Percentiles rank a stretch among this genome's conserved stretches.
Conservation (phyloP, 2,888 invertebrate species). For the Lasioglossum leucozonium region DNA sequence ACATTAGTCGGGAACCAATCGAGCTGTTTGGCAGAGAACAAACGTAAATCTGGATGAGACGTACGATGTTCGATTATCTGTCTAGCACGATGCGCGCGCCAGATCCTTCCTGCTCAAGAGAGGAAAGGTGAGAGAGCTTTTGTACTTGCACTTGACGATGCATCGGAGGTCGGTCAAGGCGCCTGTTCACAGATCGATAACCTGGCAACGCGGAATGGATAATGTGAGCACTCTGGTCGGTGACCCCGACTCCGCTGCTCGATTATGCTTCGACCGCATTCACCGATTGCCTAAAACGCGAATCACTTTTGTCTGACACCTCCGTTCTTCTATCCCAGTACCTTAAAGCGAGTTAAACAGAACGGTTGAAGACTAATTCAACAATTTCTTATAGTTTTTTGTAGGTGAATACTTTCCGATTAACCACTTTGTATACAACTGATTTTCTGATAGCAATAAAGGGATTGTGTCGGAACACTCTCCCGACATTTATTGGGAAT, state of each 20-base stretch:
- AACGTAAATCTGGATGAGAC: neutral
- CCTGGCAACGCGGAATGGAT: conserved; percentile 81
- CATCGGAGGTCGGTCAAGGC: conserved; percentile 84
- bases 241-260: conserved; percentile 67
- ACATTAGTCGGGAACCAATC: neutral
- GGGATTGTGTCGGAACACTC: too few relatives aligned
- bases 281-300: conserved; percentile 10
- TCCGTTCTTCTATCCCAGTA: neutral
- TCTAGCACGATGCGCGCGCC: conserved; percentile 47
- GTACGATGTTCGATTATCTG: conserved; percentile 46
- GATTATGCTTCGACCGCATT: conserved; percentile 25
- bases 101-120: conserved; percentile 48
- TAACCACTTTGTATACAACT: too few relatives aligned
- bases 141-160: conserved; percentile 84
- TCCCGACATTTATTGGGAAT: too few relatives aligned
- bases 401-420: too few relatives aligned
- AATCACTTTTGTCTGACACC: conserved; percentile 11
- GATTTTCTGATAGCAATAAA: too few relatives aligned
- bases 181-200: conserved; percentile 82
- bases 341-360: neutral
- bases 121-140: conserved; percentile 74
- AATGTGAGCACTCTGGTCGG: conserved; percentile 75
- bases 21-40: neutral
- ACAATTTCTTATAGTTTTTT: neutral
- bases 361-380: neutral